Base-by-base conservation (phyloP, 2,113 vertebrate species). In the Rhinichthys klamathensis region DNA sequence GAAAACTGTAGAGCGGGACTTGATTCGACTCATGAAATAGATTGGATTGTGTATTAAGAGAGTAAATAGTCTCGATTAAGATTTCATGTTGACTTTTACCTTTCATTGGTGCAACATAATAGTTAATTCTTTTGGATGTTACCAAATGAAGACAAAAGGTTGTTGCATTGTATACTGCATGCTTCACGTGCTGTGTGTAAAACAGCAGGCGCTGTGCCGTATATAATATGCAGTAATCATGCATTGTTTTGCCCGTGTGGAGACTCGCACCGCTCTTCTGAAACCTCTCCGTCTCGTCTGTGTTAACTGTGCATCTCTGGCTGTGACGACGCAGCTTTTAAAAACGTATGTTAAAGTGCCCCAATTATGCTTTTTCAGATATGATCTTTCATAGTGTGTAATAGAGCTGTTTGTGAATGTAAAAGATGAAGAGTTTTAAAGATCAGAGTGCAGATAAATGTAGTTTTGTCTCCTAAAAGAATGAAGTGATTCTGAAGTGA, bases 41-140 rank as follows among this genome's bases (percentile, higher is more conserved):
- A 18, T 23, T 70, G 21, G 35, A 72, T 72, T n/a, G 35, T 13
- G 38, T 44, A 25, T 73, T 73, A n/a, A 73, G 11, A 38, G 23
- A 70, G 63, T 35, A 69, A 67, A 4, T 18, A 32, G 63, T 8
- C 0, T 35, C 30, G 32, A 18, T 67, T 18, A 8, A 9, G 30
- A 18, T 4, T 67, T n/a, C 9, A 44, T 44, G 35, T 25, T 44
- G 18, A 70, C 67, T 70, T 70, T 10, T 41, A 70, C 9, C 35
- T 46, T 74, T 49, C 41, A 74, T 46, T 27, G 13, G 70, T 74
- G 70, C 70, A 46, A 46, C 70, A 74, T 74, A 74, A 73, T 27
- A 23, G 35, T 41, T 69, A 13, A 65, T 25, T 46, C 5, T 46
- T 25, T 46, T 15, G 38, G 23, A 44, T 72, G 16, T 69, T 69